These are phyloP conservation scores for Littorina saxatilis DNA, from an alignment of 1,140 invertebrate genomes.

Conservation along the genomic window DNA sequence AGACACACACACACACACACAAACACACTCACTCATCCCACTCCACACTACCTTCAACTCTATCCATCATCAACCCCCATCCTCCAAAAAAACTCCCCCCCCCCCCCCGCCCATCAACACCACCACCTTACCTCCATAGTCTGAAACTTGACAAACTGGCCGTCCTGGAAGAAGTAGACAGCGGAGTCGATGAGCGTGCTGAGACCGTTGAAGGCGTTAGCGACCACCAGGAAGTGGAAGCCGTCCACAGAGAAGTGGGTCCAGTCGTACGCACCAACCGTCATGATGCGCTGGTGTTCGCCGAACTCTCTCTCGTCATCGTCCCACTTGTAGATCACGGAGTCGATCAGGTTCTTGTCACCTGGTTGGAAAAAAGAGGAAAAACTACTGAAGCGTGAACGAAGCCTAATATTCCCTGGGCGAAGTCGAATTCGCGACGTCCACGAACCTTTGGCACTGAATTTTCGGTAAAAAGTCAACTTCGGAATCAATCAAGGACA, in stretches of 20 bases:
- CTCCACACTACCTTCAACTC: not conserved
- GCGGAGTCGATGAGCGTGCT: constrained; percentile 66
- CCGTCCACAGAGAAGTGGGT: constrained; percentile 67
- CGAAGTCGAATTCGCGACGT: too few species aligned
- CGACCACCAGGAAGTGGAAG: constrained; percentile 71
- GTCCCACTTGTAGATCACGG: constrained; percentile 68
- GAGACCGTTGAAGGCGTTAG: constrained; percentile 68
- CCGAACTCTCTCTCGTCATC: constrained; percentile 48
- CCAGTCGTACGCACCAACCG: constrained; percentile 72
- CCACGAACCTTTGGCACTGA: too few species aligned
- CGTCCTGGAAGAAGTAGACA: constrained; percentile 68
- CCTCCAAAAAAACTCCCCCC: not conserved
- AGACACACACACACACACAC: not conserved
- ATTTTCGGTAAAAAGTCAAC: too few species aligned
- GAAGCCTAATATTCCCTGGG: too few species aligned
- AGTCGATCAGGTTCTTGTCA: constrained; percentile 60
- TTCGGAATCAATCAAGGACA: too few species aligned
- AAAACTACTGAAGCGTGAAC: not conserved
- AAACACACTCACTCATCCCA: not conserved
- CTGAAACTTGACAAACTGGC: constrained; percentile 67
- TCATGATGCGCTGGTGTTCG: constrained; percentile 62
- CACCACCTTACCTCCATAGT: constrained; percentile 67
- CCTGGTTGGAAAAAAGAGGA: constrained; percentile 50
- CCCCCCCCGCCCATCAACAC: not conserved
- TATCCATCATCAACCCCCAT: not conserved